These are phyloP conservation scores for Cetonia aurata DNA, from an alignment of 2,888 invertebrate species.

Conservation along the genomic window DNA sequence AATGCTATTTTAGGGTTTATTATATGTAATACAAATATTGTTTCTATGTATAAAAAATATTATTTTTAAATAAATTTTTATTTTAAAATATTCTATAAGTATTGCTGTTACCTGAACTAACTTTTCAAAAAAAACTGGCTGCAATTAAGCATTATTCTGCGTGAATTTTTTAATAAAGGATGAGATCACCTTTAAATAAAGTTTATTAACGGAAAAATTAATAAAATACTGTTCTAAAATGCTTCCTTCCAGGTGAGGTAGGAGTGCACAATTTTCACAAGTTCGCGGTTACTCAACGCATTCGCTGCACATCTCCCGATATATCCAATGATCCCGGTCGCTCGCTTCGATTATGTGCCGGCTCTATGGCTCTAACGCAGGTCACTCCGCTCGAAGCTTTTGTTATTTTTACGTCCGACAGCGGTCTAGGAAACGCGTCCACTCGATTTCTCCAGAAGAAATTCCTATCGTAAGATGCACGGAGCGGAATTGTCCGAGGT, in stretches of 20 bases:
- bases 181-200: no score
- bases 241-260: not conserved
- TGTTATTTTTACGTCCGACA: slow-evolving; percentile 22
- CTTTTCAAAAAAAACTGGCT: no score
- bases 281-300: not conserved
- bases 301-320: not conserved
- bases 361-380: not conserved
- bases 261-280: not conserved
- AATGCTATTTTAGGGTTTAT: no score
- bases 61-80: no score
- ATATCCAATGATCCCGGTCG: slow-evolving; percentile 28
- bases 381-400: not conserved
- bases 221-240: not conserved
- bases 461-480: slow-evolving; percentile 6
- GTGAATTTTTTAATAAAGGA: no score
- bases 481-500: slow-evolving; percentile 12
- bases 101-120: no score
- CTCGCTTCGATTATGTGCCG: slow-evolving; percentile 29
- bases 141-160: no score
- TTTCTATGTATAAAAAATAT: no score
- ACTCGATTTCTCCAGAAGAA: slow-evolving; percentile 14
- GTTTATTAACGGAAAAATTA: no score
- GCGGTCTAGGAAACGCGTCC: slow-evolving; percentile 14
- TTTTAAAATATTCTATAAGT: no score
- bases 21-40: no score